phyloP scores from a whole-genome alignment of 1,140 invertebrate genomes.

The Drosophila bifasciata region DNA sequence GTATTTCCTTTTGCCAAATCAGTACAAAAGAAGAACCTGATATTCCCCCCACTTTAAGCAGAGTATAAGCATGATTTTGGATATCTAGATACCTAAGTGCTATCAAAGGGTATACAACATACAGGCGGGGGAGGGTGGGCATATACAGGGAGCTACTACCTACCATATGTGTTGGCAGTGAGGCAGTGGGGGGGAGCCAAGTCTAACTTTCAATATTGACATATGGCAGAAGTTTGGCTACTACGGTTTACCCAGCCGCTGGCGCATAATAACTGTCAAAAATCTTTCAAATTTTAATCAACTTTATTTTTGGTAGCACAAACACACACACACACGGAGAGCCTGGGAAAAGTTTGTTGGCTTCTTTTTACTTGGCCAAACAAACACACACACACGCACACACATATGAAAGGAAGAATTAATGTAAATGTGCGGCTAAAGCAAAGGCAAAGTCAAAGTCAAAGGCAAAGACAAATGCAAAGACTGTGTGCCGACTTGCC shows the following conservation, averaged over 20 bases:
- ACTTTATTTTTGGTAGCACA: conserved; percentile 73
- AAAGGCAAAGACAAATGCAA: too few species aligned
- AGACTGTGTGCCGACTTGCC: too few species aligned
- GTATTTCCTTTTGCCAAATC: too few species aligned
- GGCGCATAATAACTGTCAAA: conserved; percentile 81
- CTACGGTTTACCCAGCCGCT: conserved; percentile 60
- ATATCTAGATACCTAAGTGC: too few species aligned
- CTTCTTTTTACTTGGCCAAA: conserved; percentile 70
- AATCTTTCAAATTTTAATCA: conserved; percentile 83
- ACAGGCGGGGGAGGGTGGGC: not conserved
- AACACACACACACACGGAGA: not conserved
- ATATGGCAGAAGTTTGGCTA: conserved; percentile 62
- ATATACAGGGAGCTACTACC: too few species aligned
- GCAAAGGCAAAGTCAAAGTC: too few species aligned
- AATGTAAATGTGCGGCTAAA: conserved; percentile 65
- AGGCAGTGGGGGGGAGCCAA: conserved; percentile 8
- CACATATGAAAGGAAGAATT: conserved; percentile 69
- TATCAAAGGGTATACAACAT: too few species aligned
- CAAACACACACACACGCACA: conserved; percentile 66
- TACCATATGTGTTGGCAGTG: conserved; percentile 2
- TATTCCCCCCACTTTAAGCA: too few species aligned
- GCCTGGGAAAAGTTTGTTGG: conserved; percentile 50
- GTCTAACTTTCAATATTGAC: conserved; percentile 74
- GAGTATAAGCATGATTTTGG: too few species aligned
- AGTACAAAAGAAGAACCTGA: too few species aligned